phyloP scores from a whole-genome alignment of 2,888 invertebrate genomes.

The Allacma fusca region DNA sequence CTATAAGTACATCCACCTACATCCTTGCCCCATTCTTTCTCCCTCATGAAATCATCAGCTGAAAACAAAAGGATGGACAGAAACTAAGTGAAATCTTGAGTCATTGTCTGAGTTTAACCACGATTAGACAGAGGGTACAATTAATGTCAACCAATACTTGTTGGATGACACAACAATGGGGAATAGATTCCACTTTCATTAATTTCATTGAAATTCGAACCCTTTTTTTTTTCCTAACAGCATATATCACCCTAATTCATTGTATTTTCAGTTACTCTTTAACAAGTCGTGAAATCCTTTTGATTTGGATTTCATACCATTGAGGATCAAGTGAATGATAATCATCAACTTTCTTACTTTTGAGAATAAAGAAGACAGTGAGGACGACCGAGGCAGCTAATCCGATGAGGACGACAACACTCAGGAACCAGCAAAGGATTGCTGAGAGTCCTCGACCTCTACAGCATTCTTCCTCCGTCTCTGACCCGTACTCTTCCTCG shows the following conservation, averaged over 20 bases:
- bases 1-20: neutral
- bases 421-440: slow-evolving; percentile 61
- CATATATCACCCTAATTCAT: neutral
- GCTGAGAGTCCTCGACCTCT: slow-evolving; percentile 57
- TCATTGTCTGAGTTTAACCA: neutral
- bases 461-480: slow-evolving; percentile 58
- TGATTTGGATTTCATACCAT: slow-evolving; percentile 6
- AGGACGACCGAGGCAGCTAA: slow-evolving; percentile 60
- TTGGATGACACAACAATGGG: slow-evolving; percentile 12
- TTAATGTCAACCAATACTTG: neutral
- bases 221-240: neutral
- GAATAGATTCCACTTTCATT: slow-evolving; percentile 18
- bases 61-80: neutral
- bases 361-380: slow-evolving; percentile 61
- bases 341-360: slow-evolving; percentile 53
- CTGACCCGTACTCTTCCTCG: slow-evolving; percentile 61
- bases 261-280: too few species aligned
- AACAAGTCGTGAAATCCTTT: neutral
- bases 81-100: slow-evolving; percentile 11
- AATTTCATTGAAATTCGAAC: neutral
- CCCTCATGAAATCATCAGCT: neutral
- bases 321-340: neutral
- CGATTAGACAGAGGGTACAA: neutral
- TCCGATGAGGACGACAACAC: slow-evolving; percentile 60
- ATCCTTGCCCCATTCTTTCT: too few species aligned